phyloP scores from a whole-genome alignment of 2,888 invertebrate species.

The Lepetodrilus schrolli region DNA sequence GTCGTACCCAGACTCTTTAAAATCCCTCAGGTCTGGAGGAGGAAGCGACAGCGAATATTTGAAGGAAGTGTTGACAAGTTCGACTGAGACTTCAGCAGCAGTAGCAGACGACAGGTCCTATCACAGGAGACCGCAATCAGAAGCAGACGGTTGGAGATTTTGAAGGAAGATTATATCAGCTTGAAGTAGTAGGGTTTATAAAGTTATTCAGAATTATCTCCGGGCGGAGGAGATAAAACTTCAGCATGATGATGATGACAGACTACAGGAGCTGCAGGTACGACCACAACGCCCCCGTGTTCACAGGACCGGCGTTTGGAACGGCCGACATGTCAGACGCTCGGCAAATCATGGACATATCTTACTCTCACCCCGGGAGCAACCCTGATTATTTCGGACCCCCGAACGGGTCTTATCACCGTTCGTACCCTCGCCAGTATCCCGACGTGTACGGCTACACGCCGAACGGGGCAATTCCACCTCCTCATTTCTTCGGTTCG shows the following conservation, averaged over 20 bases:
- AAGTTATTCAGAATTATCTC: too few species aligned
- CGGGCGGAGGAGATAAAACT: neutral
- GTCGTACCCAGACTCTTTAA: neutral
- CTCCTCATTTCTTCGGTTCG: conserved; percentile 38
- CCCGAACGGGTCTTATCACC: conserved; percentile 46
- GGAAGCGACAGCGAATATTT: neutral
- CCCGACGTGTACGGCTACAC: conserved; percentile 52
- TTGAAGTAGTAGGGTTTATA: too few species aligned
- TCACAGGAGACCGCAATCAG: conserved; percentile 3
- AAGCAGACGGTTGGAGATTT: conserved; percentile 4
- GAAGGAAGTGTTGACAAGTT: conserved; percentile 6
- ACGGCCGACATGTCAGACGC: conserved; percentile 60
- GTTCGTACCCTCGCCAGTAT: conserved; percentile 43
- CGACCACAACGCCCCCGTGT: conserved; percentile 55
- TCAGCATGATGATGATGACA: conserved; percentile 70
- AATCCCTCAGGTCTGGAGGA: neutral
- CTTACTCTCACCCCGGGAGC: conserved; percentile 57
- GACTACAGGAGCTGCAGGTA: conserved; percentile 72
- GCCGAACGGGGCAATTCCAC: conserved; percentile 39
- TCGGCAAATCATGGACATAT: conserved; percentile 66
- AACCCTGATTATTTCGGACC: conserved; percentile 53
- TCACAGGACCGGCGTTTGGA: conserved; percentile 33
- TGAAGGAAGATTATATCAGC: too few species aligned
- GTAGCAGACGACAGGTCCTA: conserved; percentile 13
- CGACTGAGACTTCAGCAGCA: neutral